Conservation (phyloP, 2,113 vertebrate genomes). For the Hippotragus niger region DNA sequence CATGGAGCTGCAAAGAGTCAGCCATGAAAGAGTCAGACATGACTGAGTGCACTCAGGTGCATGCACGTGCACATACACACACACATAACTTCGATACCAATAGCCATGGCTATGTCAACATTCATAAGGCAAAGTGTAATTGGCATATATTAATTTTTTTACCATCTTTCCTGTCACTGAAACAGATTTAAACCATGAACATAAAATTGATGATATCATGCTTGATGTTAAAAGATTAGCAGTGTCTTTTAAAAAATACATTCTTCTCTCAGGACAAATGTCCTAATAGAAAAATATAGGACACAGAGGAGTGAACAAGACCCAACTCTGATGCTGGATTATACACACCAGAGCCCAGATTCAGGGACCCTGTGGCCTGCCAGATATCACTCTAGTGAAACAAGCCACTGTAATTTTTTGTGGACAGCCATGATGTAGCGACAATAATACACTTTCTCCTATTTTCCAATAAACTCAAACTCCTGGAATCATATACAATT, state of each 20-base stretch:
- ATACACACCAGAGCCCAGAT: rapidly evolving
- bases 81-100: neutral
- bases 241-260: neutral
- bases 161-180: neutral
- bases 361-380: neutral
- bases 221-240: neutral
- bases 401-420: neutral
- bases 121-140: neutral
- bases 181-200: neutral
- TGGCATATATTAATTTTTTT: neutral
- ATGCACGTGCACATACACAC: neutral
- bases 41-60: rapidly evolving
- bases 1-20: neutral
- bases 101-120: neutral
- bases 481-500: neutral
- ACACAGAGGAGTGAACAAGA: neutral
- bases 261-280: neutral
- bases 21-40: neutral
- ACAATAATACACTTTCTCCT: neutral
- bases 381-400: neutral
- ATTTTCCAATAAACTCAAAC: neutral
- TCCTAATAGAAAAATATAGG: neutral
- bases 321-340: neutral
- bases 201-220: neutral
- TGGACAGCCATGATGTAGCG: neutral